A percentile compares a stretch with the other conserved stretches of the same genome.
These are phyloP conservation scores for Gymnosoma rotundatum DNA, from an alignment of 2,888 invertebrate genomes.

Conservation along the genomic window DNA sequence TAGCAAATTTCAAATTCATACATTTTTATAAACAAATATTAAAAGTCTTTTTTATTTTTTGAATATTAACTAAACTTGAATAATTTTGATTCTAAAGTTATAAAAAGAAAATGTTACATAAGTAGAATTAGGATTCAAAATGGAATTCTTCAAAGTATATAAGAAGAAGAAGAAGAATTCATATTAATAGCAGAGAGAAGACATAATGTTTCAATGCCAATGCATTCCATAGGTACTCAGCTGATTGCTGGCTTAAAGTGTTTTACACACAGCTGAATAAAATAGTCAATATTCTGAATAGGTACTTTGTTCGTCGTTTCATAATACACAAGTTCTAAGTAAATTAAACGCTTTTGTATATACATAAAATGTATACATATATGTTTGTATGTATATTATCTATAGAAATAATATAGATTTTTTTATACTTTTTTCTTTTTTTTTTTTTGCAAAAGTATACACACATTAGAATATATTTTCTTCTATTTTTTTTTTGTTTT, in stretches of 20 bases:
- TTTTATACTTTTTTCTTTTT: conserved; percentile 16
- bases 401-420: conserved; percentile 17
- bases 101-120: conserved; percentile 32
- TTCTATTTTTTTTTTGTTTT: conserved; percentile 1
- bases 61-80: too few species aligned
- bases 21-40: too few species aligned
- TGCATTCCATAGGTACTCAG: conserved; percentile 56
- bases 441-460: conserved; percentile 45
- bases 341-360: conserved; percentile 22
- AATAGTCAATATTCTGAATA: conserved; percentile 51
- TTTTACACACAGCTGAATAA: conserved; percentile 39
- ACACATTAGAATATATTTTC: conserved; percentile 22
- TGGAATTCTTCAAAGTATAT: conserved; percentile 1
- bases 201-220: conserved; percentile 55
- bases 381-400: not conserved
- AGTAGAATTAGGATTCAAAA: conserved; percentile 18
- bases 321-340: conserved; percentile 18
- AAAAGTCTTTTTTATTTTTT: too few species aligned
- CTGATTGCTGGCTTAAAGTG: conserved; percentile 23
- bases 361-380: conserved; percentile 1
- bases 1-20: too few species aligned
- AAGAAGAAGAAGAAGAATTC: not conserved
- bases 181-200: conserved; percentile 6
- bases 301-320: conserved; percentile 46
- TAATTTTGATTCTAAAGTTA: too few species aligned